Conservation (phyloP, 2,888 invertebrate species). For the Chaitophorus viminalis region DNA sequence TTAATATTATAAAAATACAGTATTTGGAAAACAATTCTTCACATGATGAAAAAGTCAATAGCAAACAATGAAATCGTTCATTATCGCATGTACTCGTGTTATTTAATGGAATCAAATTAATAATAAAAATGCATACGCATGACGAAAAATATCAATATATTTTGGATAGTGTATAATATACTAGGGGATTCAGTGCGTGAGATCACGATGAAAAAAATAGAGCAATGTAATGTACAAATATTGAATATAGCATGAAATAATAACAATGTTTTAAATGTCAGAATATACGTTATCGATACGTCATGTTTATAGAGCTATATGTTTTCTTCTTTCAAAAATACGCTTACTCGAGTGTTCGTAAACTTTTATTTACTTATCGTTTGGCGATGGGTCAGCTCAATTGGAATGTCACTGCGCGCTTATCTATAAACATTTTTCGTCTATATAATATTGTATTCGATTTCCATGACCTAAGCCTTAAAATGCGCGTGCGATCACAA, state of each 20-base stretch:
- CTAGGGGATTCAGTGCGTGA: background rate
- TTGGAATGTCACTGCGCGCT: slow-evolving; percentile 17
- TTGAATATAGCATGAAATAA: background rate
- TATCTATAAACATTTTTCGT: slow-evolving; percentile 18
- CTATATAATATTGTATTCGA: background rate
- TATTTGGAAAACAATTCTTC: background rate
- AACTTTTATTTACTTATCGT: slow-evolving; percentile 35
- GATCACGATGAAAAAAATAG: no score
- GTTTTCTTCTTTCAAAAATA: background rate
- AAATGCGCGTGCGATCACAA: background rate
- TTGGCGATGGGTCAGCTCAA: slow-evolving; percentile 33
- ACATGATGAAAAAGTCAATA: background rate
- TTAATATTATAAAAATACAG: no score
- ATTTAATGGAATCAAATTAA: no score
- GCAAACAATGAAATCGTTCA: no score
- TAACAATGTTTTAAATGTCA: background rate
- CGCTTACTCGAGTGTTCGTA: slow-evolving; percentile 17
- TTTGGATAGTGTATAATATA: background rate
- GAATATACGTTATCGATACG: background rate
- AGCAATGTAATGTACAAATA: background rate
- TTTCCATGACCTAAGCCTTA: slow-evolving; percentile 1
- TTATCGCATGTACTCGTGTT: no score
- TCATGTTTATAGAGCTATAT: background rate
- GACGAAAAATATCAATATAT: background rate
- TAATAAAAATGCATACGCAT: background rate